Conservation (phyloP, 2,113 vertebrate genomes). For the Callaeas wilsoni region DNA sequence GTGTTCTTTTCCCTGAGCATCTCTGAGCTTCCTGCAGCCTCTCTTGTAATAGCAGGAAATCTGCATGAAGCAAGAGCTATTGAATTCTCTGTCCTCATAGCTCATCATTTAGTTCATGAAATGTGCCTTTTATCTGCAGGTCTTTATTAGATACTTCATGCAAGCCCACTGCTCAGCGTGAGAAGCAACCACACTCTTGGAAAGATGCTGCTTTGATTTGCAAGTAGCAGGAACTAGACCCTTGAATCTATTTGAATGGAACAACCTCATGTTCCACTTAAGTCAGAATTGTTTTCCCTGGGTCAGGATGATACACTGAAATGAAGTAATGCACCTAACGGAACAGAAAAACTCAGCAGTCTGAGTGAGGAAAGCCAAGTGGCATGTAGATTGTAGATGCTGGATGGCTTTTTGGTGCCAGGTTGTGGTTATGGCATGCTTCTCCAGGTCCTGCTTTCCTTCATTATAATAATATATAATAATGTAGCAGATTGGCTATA, state of each 20-base stretch:
- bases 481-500: not conserved
- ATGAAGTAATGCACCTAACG: not conserved
- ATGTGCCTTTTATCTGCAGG: not conserved
- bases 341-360: not conserved
- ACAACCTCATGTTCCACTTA: not conserved
- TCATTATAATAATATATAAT: not conserved
- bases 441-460: not conserved
- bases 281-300: not conserved
- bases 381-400: rapidly evolving
- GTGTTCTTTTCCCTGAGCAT: not conserved
- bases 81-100: not conserved
- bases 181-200: not conserved
- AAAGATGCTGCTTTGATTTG: not conserved
- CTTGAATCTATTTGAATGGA: not conserved
- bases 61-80: not conserved
- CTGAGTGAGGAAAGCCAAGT: not conserved
- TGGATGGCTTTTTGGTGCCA: not conserved
- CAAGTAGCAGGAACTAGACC: not conserved
- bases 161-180: not conserved
- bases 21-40: not conserved
- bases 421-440: not conserved
- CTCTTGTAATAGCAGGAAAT: not conserved
- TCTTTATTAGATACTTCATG: not conserved
- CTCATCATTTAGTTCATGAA: not conserved
- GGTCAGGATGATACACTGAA: not conserved